A percentile compares a stretch with the other conserved stretches of the same genome.
These are phyloP conservation scores for Dermolepida albohirtum DNA, from an alignment of 2,888 invertebrate species.

Conservation along the genomic window DNA sequence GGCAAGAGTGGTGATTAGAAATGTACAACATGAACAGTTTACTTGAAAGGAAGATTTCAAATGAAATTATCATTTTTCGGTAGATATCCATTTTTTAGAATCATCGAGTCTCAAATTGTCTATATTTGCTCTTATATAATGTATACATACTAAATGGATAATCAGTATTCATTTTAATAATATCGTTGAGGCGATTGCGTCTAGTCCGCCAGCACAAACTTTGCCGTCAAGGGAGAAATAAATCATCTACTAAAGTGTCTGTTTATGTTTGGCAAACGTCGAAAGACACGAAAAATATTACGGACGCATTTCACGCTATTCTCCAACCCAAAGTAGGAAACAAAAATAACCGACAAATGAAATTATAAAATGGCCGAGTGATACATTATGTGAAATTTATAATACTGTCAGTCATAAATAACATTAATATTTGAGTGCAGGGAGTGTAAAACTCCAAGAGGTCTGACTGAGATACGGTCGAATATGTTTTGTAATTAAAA, in stretches of 20 bases:
- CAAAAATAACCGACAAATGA: conserved; percentile 11
- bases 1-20: too few relatives aligned
- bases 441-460: neutral
- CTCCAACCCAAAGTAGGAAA: neutral
- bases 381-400: conserved; percentile 4
- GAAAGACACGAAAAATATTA: conserved; percentile 8
- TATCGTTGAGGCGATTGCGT: neutral
- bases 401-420: conserved; percentile 13
- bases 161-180: conserved; percentile 17
- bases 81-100: too few relatives aligned
- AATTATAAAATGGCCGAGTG: conserved; percentile 12
- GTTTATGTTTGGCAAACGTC: conserved; percentile 15
- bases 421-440: conserved; percentile 15
- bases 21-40: too few relatives aligned
- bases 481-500: too few relatives aligned
- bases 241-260: conserved; percentile 16
- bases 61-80: too few relatives aligned
- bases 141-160: neutral
- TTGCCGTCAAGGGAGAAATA: conserved; percentile 12
- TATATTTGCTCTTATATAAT: too few relatives aligned
- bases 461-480: too few relatives aligned
- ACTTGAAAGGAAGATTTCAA: too few relatives aligned
- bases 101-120: too few relatives aligned
- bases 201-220: conserved; percentile 9
- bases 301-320: conserved; percentile 18